These are phyloP conservation scores for Ammodytes marinus DNA, from an alignment of 2,113 vertebrate species.

Conservation along the genomic window DNA sequence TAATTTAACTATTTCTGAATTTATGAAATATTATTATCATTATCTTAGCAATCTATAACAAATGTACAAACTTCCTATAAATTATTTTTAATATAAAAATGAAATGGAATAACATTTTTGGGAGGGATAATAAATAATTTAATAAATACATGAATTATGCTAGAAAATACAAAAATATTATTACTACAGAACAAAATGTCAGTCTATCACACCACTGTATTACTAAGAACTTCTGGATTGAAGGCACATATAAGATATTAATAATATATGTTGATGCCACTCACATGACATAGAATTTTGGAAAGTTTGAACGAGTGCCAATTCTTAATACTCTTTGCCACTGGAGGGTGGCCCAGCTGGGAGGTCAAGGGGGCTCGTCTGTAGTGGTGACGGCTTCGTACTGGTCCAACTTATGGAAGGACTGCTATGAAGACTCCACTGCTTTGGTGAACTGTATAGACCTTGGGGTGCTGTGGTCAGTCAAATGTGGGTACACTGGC, in stretches of 20 bases:
- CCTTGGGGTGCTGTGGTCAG: conserved; percentile 30
- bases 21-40: neutral
- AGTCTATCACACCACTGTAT: neutral
- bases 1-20: neutral
- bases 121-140: neutral
- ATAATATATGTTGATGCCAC: no score
- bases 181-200: no score
- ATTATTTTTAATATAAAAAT: neutral
- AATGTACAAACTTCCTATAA: neutral
- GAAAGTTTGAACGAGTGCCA: no score
- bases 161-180: no score
- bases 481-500: conserved; percentile 32
- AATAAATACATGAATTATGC: neutral
- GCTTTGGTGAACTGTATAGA: conserved; percentile 49
- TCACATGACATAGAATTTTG: no score
- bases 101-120: neutral
- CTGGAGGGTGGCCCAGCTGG: conserved; percentile 45
- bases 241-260: no score
- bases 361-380: conserved; percentile 35
- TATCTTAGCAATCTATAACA: neutral
- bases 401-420: conserved; percentile 55
- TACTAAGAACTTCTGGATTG: neutral
- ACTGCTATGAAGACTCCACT: conserved; percentile 52
- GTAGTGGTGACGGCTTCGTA: conserved; percentile 42
- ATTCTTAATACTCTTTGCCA: neutral